Evolutionary conservation across 2,113 vertebrate species (phyloP).

Genomic region (Psittacus erithacus): DNA sequence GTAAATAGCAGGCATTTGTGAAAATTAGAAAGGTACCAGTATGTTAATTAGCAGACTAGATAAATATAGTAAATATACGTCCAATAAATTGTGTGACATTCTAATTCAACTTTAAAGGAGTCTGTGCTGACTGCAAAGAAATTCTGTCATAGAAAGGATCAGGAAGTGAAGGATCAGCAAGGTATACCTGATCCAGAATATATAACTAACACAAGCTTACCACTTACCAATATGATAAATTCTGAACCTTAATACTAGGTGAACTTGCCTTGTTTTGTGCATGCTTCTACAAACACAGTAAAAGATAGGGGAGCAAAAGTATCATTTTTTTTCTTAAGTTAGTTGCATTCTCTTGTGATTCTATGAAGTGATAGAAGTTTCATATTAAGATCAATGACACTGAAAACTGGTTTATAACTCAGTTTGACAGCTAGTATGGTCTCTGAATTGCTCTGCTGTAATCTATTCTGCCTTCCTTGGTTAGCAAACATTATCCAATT

Average conservation of each 20-base stretch:
- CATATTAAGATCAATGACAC: conserved; percentile 10
- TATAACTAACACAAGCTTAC: background rate
- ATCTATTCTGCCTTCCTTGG: background rate
- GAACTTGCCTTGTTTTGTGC: background rate
- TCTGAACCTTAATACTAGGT: background rate
- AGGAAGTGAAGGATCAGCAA: background rate
- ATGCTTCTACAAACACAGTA: background rate
- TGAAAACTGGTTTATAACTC: conserved; percentile 38
- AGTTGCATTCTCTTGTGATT: background rate
- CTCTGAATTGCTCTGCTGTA: background rate
- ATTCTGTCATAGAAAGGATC: background rate
- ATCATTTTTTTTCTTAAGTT: background rate
- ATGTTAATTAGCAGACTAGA: background rate
- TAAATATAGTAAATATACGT: background rate
- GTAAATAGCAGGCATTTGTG: background rate
- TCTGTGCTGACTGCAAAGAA: background rate
- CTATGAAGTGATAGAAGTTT: background rate
- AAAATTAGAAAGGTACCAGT: background rate
- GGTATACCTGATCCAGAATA: background rate
- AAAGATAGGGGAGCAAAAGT: background rate
- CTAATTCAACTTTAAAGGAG: background rate
- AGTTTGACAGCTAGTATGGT: background rate
- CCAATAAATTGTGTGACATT: background rate
- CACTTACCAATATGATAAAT: background rate
- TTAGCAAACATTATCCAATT: conserved; percentile 32